A percentile compares a stretch with the other conserved stretches of the same genome.
phyloP scores from a whole-genome alignment of 2,113 vertebrate genomes.

The Egretta garzetta region DNA sequence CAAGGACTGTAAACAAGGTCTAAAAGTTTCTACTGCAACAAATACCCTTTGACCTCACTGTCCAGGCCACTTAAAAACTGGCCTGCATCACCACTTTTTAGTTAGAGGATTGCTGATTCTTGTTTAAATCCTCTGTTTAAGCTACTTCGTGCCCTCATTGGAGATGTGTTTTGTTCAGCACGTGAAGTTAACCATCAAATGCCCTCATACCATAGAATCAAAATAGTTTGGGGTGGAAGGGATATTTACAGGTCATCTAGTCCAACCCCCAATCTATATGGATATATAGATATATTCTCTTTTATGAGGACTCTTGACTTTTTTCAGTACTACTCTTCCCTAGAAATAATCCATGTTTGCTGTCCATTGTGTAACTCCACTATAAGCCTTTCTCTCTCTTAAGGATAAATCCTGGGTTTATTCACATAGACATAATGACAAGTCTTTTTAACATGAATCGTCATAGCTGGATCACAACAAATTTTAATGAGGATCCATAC shows the following conservation, averaged over 20 bases:
- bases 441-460: background rate
- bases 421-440: background rate
- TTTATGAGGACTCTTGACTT: background rate
- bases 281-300: background rate
- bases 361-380: background rate
- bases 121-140: background rate
- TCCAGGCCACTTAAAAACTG: background rate
- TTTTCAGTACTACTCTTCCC: background rate
- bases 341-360: background rate
- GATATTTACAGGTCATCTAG: background rate
- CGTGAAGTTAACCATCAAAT: background rate
- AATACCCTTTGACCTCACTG: background rate
- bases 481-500: background rate
- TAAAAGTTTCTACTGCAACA: background rate
- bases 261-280: background rate
- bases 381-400: background rate
- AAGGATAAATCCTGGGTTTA: background rate
- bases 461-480: background rate
- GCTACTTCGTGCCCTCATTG: background rate
- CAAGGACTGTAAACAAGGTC: background rate
- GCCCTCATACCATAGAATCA: background rate
- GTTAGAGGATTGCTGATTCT: background rate
- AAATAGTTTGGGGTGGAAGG: background rate
- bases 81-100: background rate
- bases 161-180: background rate